Evolutionary conservation across 2,888 invertebrate genomes (phyloP).

Genomic region (Rosalia funebris): DNA sequence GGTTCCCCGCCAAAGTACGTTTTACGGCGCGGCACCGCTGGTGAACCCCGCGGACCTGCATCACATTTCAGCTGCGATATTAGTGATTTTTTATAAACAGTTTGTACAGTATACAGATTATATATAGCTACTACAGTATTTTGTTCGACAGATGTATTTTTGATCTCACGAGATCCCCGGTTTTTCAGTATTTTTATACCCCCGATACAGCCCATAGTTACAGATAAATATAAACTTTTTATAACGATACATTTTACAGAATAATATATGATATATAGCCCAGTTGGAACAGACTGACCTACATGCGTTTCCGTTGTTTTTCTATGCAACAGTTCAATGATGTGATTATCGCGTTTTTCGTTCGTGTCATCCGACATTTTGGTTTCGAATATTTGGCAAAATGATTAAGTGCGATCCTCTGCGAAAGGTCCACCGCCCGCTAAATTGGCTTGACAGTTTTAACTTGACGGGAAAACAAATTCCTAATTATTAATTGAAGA

Average conservation of each 20-base stretch:
- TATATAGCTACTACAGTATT: slow-evolving; percentile 51
- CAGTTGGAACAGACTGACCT: slow-evolving; percentile 59
- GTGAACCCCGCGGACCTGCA: slow-evolving; percentile 22
- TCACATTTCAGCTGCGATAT: slow-evolving; percentile 59
- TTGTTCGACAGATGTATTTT: slow-evolving; percentile 51
- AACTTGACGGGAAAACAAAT: no score
- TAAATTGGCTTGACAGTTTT: no score
- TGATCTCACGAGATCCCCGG: slow-evolving; percentile 48
- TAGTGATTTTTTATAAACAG: slow-evolving; percentile 60
- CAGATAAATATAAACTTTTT: slow-evolving; percentile 47
- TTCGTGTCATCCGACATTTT: slow-evolving; percentile 25
- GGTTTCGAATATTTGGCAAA: slow-evolving; percentile 53
- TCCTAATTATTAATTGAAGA: no score
- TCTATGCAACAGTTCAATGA: slow-evolving; percentile 23
- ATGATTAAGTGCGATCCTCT: slow-evolving; percentile 43
- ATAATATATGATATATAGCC: slow-evolving; percentile 39
- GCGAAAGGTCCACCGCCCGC: no score
- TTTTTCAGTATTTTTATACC: slow-evolving; percentile 55
- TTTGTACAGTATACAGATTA: slow-evolving; percentile 64
- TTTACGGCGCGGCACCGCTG: neutral
- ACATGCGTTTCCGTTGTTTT: slow-evolving; percentile 42
- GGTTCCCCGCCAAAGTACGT: neutral
- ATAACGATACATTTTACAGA: slow-evolving; percentile 44
- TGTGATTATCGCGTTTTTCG: slow-evolving; percentile 28
- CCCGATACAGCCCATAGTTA: slow-evolving; percentile 46